Base-by-base conservation (phyloP, 2,888 invertebrate species). In the Diarsia mendica region DNA sequence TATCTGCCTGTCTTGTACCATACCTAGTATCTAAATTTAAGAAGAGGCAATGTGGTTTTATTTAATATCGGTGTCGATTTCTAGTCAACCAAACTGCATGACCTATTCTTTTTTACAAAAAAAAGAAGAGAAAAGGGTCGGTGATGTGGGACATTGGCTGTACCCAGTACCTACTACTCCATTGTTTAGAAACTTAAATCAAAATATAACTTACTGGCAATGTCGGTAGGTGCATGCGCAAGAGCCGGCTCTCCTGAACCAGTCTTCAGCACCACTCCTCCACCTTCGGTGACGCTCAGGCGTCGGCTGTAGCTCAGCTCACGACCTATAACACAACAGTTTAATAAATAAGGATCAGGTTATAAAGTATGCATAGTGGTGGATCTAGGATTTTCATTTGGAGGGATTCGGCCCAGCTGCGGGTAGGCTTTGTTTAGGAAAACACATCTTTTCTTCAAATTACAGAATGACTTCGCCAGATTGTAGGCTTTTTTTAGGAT, bases 261-360 rank as follows among this genome's bases (percentile, higher is more conserved):
- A 3, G 94, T 93, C 89, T 96, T 96, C 79, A 96, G 88, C 23
- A 96, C 93, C 58, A 96, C 96, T 58, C 92, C 96, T 3, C 96
- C 96, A n/a, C 92, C 93, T 79, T 96, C 96, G 3, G 96, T 96
- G 90, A 96, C 93, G 85, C 96, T 96, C 61, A 96, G 88, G 5
- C 96, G 92, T 18, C 96, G 94, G 75, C 96, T 96, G 91, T 96
- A 96, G 90, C 96, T 96, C 51, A 96, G 87, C 79, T 96, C 97
- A 58, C 97, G 97, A 83, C 98, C 97, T 89, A 97, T 4, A 74
- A 82, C 11, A 78, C 18, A 51, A 49, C 18, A 48, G 28, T 48
- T 61, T 1, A n/a, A 51, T 67, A 13, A 23, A 23, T 51, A 18
- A 33, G 15, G 33, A 28, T 23, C 18, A 49, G 44, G 53, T 48